Percentiles rank a stretch among this genome's conserved stretches.
phyloP scores from a whole-genome alignment of 1,140 invertebrate species.

The Aphis gossypii region DNA sequence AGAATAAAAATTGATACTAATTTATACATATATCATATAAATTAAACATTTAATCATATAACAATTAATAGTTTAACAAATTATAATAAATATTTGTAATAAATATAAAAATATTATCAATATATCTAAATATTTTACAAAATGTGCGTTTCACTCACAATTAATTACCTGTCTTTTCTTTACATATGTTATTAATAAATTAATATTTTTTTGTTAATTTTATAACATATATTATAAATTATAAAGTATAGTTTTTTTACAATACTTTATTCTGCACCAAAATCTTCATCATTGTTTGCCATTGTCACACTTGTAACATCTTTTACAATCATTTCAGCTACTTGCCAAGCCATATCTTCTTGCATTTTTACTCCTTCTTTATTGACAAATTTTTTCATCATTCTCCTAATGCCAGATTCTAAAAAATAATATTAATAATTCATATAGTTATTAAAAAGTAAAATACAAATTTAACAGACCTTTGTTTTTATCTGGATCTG shows the following conservation, averaged over 20 bases:
- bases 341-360: slow-evolving; percentile 93
- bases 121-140: slow-evolving; percentile 23
- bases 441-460: neutral
- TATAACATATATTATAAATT: neutral
- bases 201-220: slow-evolving; percentile 18
- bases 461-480: slow-evolving; percentile 62
- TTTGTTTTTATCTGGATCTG: slow-evolving; percentile 77
- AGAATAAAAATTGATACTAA: neutral
- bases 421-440: slow-evolving; percentile 59
- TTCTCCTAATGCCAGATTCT: slow-evolving; percentile 71
- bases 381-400: slow-evolving; percentile 80
- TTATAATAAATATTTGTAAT: slow-evolving; percentile 44
- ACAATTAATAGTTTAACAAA: slow-evolving; percentile 44
- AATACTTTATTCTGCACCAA: slow-evolving; percentile 27
- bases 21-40: neutral
- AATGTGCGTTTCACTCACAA: slow-evolving; percentile 5
- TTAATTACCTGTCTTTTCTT: slow-evolving; percentile 14
- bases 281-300: slow-evolving; percentile 57
- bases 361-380: slow-evolving; percentile 84
- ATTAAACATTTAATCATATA: slow-evolving; percentile 42
- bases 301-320: slow-evolving; percentile 85
- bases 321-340: slow-evolving; percentile 93
- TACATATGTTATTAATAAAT: neutral
- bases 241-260: neutral
- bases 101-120: slow-evolving; percentile 22